Base-by-base conservation (phyloP, 2,113 vertebrate species). In the Prochilodus magdalenae region DNA sequence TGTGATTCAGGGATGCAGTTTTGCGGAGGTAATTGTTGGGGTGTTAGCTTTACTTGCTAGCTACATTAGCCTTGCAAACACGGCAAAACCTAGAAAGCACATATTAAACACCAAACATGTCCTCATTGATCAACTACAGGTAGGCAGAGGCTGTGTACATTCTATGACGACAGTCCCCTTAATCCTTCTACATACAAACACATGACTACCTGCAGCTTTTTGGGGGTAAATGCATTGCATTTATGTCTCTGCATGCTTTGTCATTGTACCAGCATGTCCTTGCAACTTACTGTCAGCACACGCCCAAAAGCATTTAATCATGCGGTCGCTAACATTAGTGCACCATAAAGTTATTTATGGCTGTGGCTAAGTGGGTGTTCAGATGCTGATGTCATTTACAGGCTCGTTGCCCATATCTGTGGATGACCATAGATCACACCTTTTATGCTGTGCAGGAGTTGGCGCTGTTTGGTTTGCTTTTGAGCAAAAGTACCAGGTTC, bases 241-340 rank as follows among this genome's bases (percentile, higher is more conserved):
- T 66, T 6, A 20, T 69, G 55, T 1, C 20, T 3, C 22, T 75
- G 27, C 29, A 36, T n/a, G 20, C 49, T 57, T 29, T 69, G 22
- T 69, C n/a, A 26, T 69, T 33, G 14, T 26, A 12, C n/a, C 65
- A 59, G 66, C 1, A 20, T 36, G 12, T 40, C 65, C 77, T 59
- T 79, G 33, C 33, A 70, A 11, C 11, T 27, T n/a, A 59, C 51
- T 70, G 51, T 70, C 65, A 79, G 51, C 53, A 4, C 29, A 14
- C 53, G 57, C 29, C 26, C 66, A 70, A 22, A n/a, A 70, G 20
- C 66, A 79, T 70, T 60, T 70, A 44, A 59, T 79, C 66, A 59
- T 70, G 49, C 36, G n/a, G 29, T 36, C 24, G 11, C 65, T 78
- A 49, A 78, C 53, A 29, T 67, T 69, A 69, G 63, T 36, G 6